These are phyloP conservation scores for Hypotaenidia philippensis DNA, from an alignment of 2,797 vertebrate species.

Conservation along the genomic window DNA sequence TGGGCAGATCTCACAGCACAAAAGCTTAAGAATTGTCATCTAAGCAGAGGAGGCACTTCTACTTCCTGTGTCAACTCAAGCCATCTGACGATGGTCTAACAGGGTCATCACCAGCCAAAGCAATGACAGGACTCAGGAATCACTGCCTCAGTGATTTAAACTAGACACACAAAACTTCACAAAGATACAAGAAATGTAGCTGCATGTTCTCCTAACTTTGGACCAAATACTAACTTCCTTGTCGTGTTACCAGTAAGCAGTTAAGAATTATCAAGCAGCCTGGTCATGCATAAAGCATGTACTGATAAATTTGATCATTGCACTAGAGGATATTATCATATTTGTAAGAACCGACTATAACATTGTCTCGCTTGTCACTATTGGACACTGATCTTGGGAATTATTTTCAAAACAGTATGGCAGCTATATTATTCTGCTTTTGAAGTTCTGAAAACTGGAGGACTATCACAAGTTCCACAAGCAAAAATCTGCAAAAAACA, in stretches of 20 bases:
- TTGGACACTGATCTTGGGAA: neutral
- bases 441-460: neutral
- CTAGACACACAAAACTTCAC: neutral
- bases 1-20: neutral
- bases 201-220: neutral
- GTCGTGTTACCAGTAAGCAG: neutral
- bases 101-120: neutral
- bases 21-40: neutral
- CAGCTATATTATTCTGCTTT: neutral
- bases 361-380: neutral
- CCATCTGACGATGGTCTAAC: neutral
- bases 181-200: neutral
- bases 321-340: rapidly evolving
- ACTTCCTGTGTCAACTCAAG: neutral
- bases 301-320: neutral
- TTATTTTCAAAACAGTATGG: neutral
- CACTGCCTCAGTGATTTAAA: neutral
- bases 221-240: neutral
- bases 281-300: rapidly evolving
- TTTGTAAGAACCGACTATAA: neutral
- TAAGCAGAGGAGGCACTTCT: neutral
- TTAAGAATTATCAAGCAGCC: neutral
- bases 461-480: neutral
- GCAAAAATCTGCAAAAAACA: neutral
- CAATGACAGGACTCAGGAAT: neutral